Percentiles rank a stretch among this genome's conserved stretches.
Evolutionary conservation across 1,140 invertebrate genomes (phyloP).

Genomic region (Thaumetopoea pityocampa): DNA sequence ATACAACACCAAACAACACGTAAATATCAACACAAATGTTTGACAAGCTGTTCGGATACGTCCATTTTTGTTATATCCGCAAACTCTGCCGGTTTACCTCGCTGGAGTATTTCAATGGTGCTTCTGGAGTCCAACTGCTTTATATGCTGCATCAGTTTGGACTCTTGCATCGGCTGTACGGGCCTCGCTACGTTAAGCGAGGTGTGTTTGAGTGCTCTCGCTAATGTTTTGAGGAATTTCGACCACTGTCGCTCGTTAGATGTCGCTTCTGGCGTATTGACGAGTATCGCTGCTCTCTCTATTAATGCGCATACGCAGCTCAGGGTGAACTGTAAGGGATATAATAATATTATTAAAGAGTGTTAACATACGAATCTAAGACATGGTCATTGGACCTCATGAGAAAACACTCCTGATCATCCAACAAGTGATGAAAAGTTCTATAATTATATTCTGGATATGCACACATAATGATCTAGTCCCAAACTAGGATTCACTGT

Average conservation of each 20-base stretch:
- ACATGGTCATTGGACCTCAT: too few relatives aligned
- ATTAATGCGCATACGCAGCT: conserved; percentile 52
- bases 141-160: conserved; percentile 38
- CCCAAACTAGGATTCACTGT: too few relatives aligned
- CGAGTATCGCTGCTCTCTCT: conserved; percentile 43
- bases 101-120: conserved; percentile 58
- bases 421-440: too few relatives aligned
- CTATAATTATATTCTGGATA: too few relatives aligned
- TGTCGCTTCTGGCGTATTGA: conserved; percentile 55
- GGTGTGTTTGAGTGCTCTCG: conserved; percentile 49
- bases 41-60: conserved; percentile 41
- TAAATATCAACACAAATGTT: conserved; percentile 54
- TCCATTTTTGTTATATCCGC: conserved; percentile 50
- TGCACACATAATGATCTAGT: too few relatives aligned
- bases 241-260: conserved; percentile 61
- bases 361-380: too few relatives aligned
- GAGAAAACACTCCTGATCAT: too few relatives aligned
- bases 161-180: conserved; percentile 31
- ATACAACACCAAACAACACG: too few relatives aligned
- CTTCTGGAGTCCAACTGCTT: conserved; percentile 51
- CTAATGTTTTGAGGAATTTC: conserved; percentile 60
- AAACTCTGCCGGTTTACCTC: conserved; percentile 49
- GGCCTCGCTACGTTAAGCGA: conserved; percentile 39
- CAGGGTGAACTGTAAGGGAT: conserved; percentile 49
- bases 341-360: too few relatives aligned